Conservation (phyloP, 2,888 invertebrate species). For the Drosophila peninsularis region DNA sequence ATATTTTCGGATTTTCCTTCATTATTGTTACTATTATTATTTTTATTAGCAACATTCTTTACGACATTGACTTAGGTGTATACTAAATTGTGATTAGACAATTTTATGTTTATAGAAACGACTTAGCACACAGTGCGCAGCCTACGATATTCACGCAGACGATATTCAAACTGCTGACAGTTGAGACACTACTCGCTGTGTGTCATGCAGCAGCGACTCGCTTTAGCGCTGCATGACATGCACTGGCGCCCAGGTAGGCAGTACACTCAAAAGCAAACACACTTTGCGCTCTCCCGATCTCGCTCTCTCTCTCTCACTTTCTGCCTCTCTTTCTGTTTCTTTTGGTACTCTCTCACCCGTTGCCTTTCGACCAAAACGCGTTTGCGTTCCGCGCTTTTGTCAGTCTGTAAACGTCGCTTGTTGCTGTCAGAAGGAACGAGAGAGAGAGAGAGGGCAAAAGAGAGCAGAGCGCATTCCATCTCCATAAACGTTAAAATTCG, state of each 20-base stretch:
- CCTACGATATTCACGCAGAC: not conserved
- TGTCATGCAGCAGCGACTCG: conserved; percentile 18
- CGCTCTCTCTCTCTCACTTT: conserved; percentile 12
- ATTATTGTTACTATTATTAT: too few relatives aligned
- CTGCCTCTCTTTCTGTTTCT: not conserved
- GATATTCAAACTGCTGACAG: not conserved
- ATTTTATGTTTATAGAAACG: too few relatives aligned
- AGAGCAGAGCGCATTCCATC: conserved; percentile 9
- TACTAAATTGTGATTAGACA: too few relatives aligned
- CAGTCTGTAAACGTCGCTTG: conserved; percentile 66
- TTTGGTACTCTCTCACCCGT: conserved; percentile 14
- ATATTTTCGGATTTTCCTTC: too few relatives aligned
- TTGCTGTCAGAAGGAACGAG: conserved; percentile 38
- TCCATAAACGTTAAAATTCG: conserved; percentile 34
- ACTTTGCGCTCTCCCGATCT: conserved; percentile 7
- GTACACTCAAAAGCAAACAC: conserved; percentile 36
- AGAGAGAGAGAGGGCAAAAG: not conserved
- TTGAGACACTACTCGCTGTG: conserved; percentile 5
- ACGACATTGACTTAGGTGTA: too few relatives aligned
- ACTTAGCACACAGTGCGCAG: too few relatives aligned
- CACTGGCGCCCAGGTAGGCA: conserved; percentile 41
- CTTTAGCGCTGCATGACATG: conserved; percentile 13
- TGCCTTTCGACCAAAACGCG: conserved; percentile 72
- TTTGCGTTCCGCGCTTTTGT: conserved; percentile 52
- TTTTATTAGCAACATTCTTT: too few relatives aligned